Evolutionary conservation across 2,888 invertebrate genomes (phyloP).

Genomic region (Scaptomyza tumidula): DNA sequence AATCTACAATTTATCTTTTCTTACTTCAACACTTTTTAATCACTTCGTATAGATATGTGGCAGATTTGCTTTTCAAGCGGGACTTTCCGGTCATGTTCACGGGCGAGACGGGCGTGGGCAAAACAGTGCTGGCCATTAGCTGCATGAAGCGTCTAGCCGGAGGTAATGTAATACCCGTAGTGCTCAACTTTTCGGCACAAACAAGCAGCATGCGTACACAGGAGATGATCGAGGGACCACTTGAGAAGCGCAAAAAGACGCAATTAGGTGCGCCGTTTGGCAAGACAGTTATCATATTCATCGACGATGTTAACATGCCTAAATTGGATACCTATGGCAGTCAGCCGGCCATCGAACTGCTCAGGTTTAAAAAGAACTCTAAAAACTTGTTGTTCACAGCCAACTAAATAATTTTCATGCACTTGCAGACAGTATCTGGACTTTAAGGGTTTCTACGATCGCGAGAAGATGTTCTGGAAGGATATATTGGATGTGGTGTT

Average conservation of each 20-base stretch:
- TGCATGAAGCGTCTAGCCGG: constrained; percentile 88
- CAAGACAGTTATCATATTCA: constrained; percentile 92
- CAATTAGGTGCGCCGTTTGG: constrained; percentile 93
- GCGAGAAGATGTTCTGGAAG: constrained; percentile 95
- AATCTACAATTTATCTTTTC: background rate
- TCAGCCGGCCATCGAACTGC: constrained; percentile 95
- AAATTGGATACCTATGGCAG: constrained; percentile 94
- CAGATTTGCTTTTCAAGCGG: constrained; percentile 89
- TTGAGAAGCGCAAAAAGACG: constrained; percentile 92
- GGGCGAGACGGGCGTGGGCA: constrained; percentile 96
- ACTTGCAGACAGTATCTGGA: constrained; percentile 82
- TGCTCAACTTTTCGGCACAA: constrained; percentile 96
- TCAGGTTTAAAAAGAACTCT: constrained; percentile 86
- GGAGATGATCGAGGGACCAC: constrained; percentile 92
- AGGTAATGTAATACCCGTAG: constrained; percentile 89
- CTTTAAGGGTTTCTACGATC: constrained; percentile 91
- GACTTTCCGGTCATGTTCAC: constrained; percentile 93
- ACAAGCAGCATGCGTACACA: constrained; percentile 93
- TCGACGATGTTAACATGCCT: constrained; percentile 97
- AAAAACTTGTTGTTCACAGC: background rate
- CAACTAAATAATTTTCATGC: background rate
- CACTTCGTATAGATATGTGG: constrained; percentile 71
- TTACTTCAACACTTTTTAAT: background rate
- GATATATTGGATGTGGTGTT: constrained; percentile 93
- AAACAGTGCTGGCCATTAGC: constrained; percentile 93